Evolutionary conservation across 2,888 invertebrate genomes (phyloP).

Genomic region (Endotricha flammealis): DNA sequence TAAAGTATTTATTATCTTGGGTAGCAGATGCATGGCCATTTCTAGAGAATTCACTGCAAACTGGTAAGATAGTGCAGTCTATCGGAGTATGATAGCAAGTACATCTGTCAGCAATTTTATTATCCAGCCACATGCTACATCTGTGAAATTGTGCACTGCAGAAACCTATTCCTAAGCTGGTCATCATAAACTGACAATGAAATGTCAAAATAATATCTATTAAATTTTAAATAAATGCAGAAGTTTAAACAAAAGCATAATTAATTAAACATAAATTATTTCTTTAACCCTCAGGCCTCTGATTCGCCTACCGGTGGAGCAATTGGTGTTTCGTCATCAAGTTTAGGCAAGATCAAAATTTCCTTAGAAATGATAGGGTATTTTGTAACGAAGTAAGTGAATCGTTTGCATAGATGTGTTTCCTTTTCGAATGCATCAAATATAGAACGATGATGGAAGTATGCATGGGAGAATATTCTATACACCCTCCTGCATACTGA

Average conservation of each 20-base stretch:
- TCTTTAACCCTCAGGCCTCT: slow-evolving; percentile 57
- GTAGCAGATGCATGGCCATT: no score
- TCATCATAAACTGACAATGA: no score
- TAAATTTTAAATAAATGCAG: slow-evolving; percentile 17
- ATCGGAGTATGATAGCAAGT: no score
- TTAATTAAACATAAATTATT: slow-evolving; percentile 24
- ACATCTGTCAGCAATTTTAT: no score
- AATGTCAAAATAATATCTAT: no score
- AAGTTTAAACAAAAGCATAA: slow-evolving; percentile 21
- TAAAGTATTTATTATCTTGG: no score
- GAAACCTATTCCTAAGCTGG: no score
- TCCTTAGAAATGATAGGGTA: slow-evolving; percentile 99
- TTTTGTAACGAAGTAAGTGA: slow-evolving; percentile 98
- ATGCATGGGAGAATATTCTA: slow-evolving; percentile 99
- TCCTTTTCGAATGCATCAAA: slow-evolving; percentile 99
- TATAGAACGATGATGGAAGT: slow-evolving; percentile 97
- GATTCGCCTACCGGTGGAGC: slow-evolving; percentile 75
- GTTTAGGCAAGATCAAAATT: slow-evolving; percentile 98
- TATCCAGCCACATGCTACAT: no score
- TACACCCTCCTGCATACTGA: slow-evolving; percentile 99
- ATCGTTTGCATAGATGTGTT: slow-evolving; percentile 95
- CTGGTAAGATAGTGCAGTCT: no score
- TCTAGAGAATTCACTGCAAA: no score
- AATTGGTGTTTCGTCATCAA: slow-evolving; percentile 84
- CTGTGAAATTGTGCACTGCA: no score